phyloP scores from a whole-genome alignment of 2,797 vertebrate genomes.

The Poecilia gillii region DNA sequence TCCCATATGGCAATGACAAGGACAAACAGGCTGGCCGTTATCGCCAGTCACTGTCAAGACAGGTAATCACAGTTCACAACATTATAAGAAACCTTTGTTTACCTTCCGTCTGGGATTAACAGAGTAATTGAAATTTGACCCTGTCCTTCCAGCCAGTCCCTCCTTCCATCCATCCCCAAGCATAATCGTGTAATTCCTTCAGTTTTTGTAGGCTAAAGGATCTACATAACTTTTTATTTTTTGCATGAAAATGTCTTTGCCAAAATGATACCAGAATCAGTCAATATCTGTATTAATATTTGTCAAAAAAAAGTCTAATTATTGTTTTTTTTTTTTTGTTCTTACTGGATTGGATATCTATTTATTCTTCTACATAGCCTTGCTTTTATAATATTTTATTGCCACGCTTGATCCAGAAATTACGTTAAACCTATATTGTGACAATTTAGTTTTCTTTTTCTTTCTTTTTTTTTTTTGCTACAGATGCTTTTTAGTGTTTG shows the following conservation, averaged over 20 bases:
- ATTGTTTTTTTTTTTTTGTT: not conserved
- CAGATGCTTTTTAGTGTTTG: slow-evolving; percentile 5
- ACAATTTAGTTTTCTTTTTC: not conserved
- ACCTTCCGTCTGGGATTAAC: no score
- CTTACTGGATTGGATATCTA: not conserved
- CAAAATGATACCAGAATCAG: not conserved
- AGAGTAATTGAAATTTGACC: no score
- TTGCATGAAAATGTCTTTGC: not conserved
- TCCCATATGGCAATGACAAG: slow-evolving; percentile 91
- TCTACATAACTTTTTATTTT: not conserved
- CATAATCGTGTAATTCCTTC: no score
- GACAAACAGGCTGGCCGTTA: slow-evolving; percentile 90
- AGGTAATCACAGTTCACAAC: slow-evolving; percentile 81
- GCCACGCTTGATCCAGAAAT: not conserved
- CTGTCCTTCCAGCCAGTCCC: not conserved
- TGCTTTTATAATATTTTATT: not conserved
- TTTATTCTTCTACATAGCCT: not conserved
- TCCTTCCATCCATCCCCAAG: not conserved
- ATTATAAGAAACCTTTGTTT: no score
- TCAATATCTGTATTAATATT: not conserved
- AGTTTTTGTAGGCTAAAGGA: no score
- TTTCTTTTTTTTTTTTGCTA: not conserved
- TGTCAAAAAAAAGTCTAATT: not conserved
- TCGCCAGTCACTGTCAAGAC: slow-evolving; percentile 93
- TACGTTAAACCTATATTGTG: not conserved